Conservation (phyloP, 2,797 vertebrate species). For the Lithobates sylvaticus region DNA sequence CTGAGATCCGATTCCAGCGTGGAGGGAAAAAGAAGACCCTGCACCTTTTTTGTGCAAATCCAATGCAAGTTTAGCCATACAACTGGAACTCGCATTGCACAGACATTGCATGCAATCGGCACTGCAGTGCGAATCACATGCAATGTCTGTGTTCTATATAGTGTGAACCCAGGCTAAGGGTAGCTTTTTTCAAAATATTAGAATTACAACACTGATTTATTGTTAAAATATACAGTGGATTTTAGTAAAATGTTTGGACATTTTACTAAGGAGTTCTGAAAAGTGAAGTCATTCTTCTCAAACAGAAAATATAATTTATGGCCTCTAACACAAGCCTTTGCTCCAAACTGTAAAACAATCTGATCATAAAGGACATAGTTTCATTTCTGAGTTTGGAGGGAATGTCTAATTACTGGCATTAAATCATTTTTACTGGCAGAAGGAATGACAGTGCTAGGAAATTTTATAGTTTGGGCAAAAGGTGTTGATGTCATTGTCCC, state of each 20-base stretch:
- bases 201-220: neutral
- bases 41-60: too few relatives aligned
- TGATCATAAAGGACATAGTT: constrained; percentile 17
- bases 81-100: too few relatives aligned
- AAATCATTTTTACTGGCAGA: constrained; percentile 42
- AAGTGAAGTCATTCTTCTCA: neutral
- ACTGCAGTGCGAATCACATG: too few relatives aligned
- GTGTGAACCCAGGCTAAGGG: too few relatives aligned
- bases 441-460: constrained; percentile 35
- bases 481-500: neutral
- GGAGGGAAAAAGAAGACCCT: too few relatives aligned
- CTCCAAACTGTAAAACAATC: neutral
- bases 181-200: neutral
- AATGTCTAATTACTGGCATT: constrained; percentile 21
- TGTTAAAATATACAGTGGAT: neutral
- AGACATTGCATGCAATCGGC: too few relatives aligned
- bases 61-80: too few relatives aligned
- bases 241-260: neutral
- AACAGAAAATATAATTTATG: constrained; percentile 16
- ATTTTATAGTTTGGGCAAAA: constrained; percentile 26
- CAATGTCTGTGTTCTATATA: too few relatives aligned
- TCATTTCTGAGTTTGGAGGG: constrained; percentile 22
- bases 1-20: too few relatives aligned
- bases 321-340: neutral
- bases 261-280: neutral